Evolutionary conservation across 2,797 vertebrate species (phyloP).

Genomic region (Lacerta viridis): DNA sequence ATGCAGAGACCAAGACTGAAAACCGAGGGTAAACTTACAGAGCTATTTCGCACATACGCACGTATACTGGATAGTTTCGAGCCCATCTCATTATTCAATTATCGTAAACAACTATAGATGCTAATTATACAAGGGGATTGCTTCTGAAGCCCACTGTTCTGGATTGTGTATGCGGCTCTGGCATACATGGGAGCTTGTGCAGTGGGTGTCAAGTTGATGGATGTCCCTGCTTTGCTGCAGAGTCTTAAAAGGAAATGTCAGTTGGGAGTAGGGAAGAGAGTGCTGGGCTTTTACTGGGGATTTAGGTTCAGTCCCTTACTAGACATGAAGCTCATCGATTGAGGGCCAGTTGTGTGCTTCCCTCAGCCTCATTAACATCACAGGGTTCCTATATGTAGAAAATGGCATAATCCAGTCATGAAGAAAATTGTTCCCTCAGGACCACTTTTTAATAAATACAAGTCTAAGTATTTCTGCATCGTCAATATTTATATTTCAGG

Average conservation of each 20-base stretch:
- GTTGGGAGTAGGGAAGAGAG: not conserved
- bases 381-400: not conserved
- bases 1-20: constrained; percentile 35
- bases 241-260: not conserved
- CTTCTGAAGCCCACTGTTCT: not conserved
- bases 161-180: not conserved
- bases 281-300: not conserved
- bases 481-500: not conserved
- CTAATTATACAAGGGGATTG: not conserved
- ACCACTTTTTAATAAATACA: too few species aligned
- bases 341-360: not conserved
- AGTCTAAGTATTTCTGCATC: too few species aligned
- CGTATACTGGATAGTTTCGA: constrained; percentile 1
- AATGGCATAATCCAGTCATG: not conserved
- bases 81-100: not conserved
- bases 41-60: constrained; percentile 15
- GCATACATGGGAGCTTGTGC: not conserved
- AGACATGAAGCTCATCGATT: not conserved
- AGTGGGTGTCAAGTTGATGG: not conserved
- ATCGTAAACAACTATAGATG: not conserved
- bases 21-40: constrained; percentile 20
- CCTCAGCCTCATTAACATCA: not conserved
- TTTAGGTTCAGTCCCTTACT: not conserved
- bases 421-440: too few species aligned
- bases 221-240: not conserved